phyloP scores from a whole-genome alignment of 2,888 invertebrate genomes.

The Aphrophora alni region DNA sequence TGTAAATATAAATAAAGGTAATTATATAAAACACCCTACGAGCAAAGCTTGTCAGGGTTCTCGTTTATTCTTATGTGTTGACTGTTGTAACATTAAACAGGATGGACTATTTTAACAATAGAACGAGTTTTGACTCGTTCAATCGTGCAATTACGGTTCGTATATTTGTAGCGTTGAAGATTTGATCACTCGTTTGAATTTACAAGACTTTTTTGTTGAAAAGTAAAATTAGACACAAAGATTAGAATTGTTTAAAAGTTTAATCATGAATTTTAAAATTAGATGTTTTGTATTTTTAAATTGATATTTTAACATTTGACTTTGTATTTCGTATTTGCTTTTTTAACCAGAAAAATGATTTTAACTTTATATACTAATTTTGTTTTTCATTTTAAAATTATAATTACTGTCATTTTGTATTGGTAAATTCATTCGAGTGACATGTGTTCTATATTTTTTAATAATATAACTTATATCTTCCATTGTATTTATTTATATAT shows the following conservation, averaged over 20 bases:
- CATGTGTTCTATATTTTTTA: constrained; percentile 12
- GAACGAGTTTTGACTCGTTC: background rate
- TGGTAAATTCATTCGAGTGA: constrained; percentile 36
- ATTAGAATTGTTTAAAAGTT: no score
- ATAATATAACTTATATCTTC: background rate
- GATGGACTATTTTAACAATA: background rate
- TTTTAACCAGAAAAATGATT: no score
- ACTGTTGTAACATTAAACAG: background rate
- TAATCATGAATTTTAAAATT: no score
- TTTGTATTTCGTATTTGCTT: no score
- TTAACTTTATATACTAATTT: no score
- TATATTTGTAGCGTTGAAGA: background rate
- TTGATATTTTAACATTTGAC: no score
- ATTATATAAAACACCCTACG: background rate
- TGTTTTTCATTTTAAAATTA: background rate
- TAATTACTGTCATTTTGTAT: no score
- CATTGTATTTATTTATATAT: constrained; percentile 16
- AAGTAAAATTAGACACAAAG: background rate
- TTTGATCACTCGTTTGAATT: background rate
- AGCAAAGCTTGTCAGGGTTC: background rate
- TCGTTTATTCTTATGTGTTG: background rate
- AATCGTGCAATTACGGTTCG: background rate
- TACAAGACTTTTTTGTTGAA: background rate
- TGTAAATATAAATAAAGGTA: background rate
- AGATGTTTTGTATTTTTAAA: no score